Base-by-base conservation (phyloP, 2,888 invertebrate genomes). In the Nomada ferruginata region DNA sequence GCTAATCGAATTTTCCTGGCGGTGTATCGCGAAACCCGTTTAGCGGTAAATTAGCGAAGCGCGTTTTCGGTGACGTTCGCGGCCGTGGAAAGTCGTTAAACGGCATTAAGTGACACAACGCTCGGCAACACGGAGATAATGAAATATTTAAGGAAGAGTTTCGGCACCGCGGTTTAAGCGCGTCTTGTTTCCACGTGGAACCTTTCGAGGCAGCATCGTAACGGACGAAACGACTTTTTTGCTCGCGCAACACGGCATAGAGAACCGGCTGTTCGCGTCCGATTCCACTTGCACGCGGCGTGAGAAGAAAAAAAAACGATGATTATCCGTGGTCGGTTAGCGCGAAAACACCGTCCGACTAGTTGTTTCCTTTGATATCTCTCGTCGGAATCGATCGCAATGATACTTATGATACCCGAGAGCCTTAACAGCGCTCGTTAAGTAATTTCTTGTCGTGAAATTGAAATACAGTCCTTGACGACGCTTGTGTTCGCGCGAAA, bases 361-460 rank as follows among this genome's bases (percentile, higher is more conserved):
- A 29, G 26, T 71, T 61, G 76, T 73, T 73, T 52, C 42, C 29
- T 50, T 52, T 29, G 64, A 47, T 83, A 78, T 82, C 78, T 75
- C 61, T 23, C n/a, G 20, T 18, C 60, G 60, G 55, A 60, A 82
- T 83, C 82, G 74, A 82, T 74, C 55, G 77, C 66, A 70, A 70
- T 59, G 78, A 83, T 74, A 79, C 79, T 65, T 64, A 36, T 13
- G 71, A 78, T 55, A 64, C 47, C 47, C 72, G 65, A 47, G 52
- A 55, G 74, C 50, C 47, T 61, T 50, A 42, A 72, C 72, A 73
- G 52, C 64, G 52, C 64, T 69, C 72, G 69, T 75, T 79, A 79
- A 83, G 61, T 61, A 71, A 72, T 79, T 77, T 71, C 73, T 79
- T 50, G 75, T 59, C 77, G 71, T 47, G 79, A 86, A 84, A 85